Percentiles rank a stretch among this genome's conserved stretches.
These are phyloP conservation scores for Promerops cafer DNA, from an alignment of 2,113 vertebrate genomes.

Conservation along the genomic window DNA sequence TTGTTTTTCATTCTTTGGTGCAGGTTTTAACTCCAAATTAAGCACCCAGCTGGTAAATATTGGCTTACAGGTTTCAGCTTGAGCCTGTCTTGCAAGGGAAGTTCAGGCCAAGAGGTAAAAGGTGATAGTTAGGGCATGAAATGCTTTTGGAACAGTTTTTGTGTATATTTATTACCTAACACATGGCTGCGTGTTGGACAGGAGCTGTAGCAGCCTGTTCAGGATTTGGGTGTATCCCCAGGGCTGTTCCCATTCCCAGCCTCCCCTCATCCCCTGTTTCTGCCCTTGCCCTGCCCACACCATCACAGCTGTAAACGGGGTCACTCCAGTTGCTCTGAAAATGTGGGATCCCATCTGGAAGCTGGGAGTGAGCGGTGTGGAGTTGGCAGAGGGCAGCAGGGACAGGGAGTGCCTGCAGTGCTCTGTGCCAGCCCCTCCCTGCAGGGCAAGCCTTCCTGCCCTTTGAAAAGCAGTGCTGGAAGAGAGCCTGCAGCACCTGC, in stretches of 20 bases:
- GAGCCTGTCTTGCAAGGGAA: background rate
- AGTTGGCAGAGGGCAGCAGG: rapidly evolving
- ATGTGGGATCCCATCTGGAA: background rate
- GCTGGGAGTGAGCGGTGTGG: rapidly evolving
- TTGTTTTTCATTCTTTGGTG: background rate
- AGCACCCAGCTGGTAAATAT: background rate
- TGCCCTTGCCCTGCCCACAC: background rate
- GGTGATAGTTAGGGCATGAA: background rate
- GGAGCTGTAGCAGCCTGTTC: background rate
- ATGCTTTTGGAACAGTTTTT: background rate
- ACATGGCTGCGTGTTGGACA: rapidly evolving
- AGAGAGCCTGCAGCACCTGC: background rate
- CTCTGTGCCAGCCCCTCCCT: background rate
- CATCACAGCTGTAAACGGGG: background rate
- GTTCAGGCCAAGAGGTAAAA: background rate
- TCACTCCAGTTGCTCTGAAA: rapidly evolving
- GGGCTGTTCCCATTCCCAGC: background rate
- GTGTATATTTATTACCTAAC: background rate
- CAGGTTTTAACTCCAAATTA: background rate
- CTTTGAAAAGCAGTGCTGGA: background rate
- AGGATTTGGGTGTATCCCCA: background rate
- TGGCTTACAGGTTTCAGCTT: background rate
- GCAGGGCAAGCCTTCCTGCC: background rate
- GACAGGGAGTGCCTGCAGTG: background rate
- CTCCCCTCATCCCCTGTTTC: background rate